A percentile compares a stretch with the other conserved stretches of the same genome.
These are phyloP conservation scores for Mythimna loreyi DNA, from an alignment of 2,888 invertebrate genomes.

Conservation along the genomic window DNA sequence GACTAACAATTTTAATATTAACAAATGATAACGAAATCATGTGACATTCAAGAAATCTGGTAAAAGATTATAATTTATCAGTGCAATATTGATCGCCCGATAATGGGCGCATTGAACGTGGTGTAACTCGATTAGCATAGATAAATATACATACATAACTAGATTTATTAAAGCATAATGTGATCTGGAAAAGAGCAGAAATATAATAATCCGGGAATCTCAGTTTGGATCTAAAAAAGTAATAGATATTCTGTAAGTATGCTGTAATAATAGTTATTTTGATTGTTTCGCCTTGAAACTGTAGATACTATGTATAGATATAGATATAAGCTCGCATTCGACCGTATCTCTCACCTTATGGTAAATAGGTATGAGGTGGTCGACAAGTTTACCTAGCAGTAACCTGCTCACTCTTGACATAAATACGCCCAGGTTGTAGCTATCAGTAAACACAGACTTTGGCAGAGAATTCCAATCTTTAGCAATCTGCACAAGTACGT, in stretches of 20 bases:
- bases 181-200: no score
- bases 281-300: neutral
- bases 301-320: neutral
- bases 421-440: no score
- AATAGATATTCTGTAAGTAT: neutral
- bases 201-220: neutral
- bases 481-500: no score
- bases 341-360: no score
- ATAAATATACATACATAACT: conserved; percentile 1
- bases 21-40: conserved; percentile 10
- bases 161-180: no score
- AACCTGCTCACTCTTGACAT: no score
- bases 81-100: conserved; percentile 29
- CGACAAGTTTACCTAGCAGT: no score
- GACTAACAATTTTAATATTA: conserved; percentile 3
- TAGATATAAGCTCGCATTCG: no score
- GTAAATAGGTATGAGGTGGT: no score
- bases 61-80: conserved; percentile 32
- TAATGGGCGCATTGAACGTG: conserved; percentile 21
- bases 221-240: neutral
- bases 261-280: neutral
- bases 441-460: no score
- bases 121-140: conserved; percentile 27
- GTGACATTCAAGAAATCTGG: conserved; percentile 25
- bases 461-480: no score